Evolutionary conservation across 2,113 vertebrate species (phyloP), one percentile per base, ranked within the genome.

Genomic region (Ariopsis seemanni): DNA sequence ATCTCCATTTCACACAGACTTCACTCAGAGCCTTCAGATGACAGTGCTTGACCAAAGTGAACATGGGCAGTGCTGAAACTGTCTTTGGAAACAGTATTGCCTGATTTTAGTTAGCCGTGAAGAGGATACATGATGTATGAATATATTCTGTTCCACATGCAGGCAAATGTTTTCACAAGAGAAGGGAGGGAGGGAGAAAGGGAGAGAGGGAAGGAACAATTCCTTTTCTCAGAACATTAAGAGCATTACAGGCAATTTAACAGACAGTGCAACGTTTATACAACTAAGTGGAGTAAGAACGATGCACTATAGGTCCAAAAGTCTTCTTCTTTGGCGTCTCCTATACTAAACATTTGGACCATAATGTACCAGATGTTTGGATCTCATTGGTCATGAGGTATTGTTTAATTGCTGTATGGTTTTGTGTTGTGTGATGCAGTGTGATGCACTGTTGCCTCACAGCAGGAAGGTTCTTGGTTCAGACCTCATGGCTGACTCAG

Each of bases 1-100:
- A 18, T 85, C 72, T 50, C 14, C 42, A 18, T 25, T 52, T 80
- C 84, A 77, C 77, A 25, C 74, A 86, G 42, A 25, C 85, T 75
- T 55, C 14, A 57, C 48, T 34, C 27, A 1, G 11, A 34, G 78
- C 27, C n/a, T 34, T 53, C n/a, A 55, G 52, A 55, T 14, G 14
- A 57, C 25, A 55, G 2, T 27, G 52, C 7, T 25, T 57, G n/a
- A 55, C 5, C 52, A 52, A 10, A 52, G 0, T 77, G 48, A 77
- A 25, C 48, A n/a, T 12, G 48, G 22, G 7, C 34, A 74, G 27
- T 17, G 14, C 12, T 34, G 27, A 30, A 48, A 48, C 30, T 9
- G 1, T 20, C 15, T 0, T 30, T 34, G 25, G 63, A n/a, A 65
- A 65, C 25, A 11, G 63, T 65, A 9, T n/a, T 65, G 50, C 34